Evolutionary conservation across 2,888 invertebrate genomes (phyloP), one percentile per base, ranked within the genome.

Genomic region (Shargacucullia verbasci): DNA sequence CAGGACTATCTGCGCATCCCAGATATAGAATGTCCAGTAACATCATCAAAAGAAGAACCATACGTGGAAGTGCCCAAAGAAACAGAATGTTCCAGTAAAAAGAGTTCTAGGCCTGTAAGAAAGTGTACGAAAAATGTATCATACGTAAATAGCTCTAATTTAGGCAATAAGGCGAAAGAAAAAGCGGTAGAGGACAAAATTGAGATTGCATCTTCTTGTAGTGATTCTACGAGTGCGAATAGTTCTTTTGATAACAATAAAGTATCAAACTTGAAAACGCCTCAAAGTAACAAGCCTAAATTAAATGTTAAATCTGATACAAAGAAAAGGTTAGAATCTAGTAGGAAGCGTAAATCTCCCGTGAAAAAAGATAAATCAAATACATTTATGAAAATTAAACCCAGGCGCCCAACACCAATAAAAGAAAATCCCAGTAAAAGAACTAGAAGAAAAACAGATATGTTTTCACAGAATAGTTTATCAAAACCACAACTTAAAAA

Each of bases 101-200:
- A 68, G 39, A 76, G 74, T 43, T 70, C 82, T 25, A 83, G 94
- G 57, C 94, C 94, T 25, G 87, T 90, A 34, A 84, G 94, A 46
- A 84, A 90, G 62, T 94, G 94, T 70, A 87, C 92, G 34, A 92
- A 89, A 79, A 93, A 94, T 73, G 90, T 94, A n/a, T 93, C 92
- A 2, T 94, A 92, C 70, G 84, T 84, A 58, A 86, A 76, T 53
- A 78, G 69, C 68, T 69, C 75, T 55, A 63, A 56, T 62, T 20
- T 60, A 12, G 64, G 59, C 25, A 73, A 53, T 41, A 88, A 81
- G 74, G 53, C 52, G 15, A 85, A 82, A 62, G 82, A 80, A 13
- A 85, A 82, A 56, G 77, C 72, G 6, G 14, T n/a, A 6, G 79
- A 81, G 31, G 82, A 82, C 48, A 83, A 75, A 53, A 33, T 48